Conservation (phyloP, 2,888 invertebrate species). For the Mythimna loreyi region DNA sequence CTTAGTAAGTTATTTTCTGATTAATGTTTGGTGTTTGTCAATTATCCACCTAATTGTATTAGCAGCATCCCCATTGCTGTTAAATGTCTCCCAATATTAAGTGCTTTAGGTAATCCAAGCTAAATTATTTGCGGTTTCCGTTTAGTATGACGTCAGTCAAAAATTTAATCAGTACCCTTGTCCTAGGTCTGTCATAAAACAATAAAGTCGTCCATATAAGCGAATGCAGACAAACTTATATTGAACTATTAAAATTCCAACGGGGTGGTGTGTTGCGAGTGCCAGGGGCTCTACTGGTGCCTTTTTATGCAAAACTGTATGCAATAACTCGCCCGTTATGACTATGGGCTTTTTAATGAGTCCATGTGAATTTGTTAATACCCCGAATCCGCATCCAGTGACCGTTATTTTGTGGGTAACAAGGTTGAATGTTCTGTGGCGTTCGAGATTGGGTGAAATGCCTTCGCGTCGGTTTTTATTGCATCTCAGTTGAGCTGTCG, state of each 20-base stretch:
- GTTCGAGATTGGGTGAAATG: constrained; percentile 46
- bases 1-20: constrained; percentile 2
- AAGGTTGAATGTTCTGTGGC: constrained; percentile 53
- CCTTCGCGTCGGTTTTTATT: constrained; percentile 65
- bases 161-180: constrained; percentile 4
- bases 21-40: constrained; percentile 36
- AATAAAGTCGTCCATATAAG: constrained; percentile 69
- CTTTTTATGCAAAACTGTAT: constrained; percentile 85
- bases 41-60: constrained; percentile 22
- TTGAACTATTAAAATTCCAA: constrained; percentile 83
- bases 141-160: constrained; percentile 28
- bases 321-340: constrained; percentile 80
- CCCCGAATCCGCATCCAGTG: constrained; percentile 29
- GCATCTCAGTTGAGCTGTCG: constrained; percentile 50
- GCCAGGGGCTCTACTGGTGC: constrained; percentile 42
- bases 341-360: constrained; percentile 78
- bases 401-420: constrained; percentile 41
- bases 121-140: constrained; percentile 2
- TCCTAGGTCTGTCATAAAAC: constrained; percentile 49
- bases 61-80: constrained; percentile 12
- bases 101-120: background rate
- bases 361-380: constrained; percentile 68
- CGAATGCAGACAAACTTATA: constrained; percentile 68
- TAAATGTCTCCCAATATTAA: constrained; percentile 17
- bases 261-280: constrained; percentile 47